A percentile compares a stretch with the other conserved stretches of the same genome.
phyloP scores from a whole-genome alignment of 2,113 vertebrate species.

The Gadus chalcogrammus region DNA sequence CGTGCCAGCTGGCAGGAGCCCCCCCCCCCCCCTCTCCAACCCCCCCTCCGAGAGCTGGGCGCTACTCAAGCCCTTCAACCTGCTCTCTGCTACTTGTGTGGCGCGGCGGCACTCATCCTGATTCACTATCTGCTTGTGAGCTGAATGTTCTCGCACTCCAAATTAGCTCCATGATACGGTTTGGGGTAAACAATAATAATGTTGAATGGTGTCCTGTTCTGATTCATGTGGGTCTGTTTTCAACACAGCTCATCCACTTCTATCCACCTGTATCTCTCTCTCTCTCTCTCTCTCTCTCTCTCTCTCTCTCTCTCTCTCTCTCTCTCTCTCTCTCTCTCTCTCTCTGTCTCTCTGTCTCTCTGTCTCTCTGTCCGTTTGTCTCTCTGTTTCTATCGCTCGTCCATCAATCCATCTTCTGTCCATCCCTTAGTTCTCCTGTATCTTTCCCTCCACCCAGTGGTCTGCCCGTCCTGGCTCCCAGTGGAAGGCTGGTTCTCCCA shows the following conservation, averaged over 20 bases:
- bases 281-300: no score
- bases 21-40: constrained; percentile 7
- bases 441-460: no score
- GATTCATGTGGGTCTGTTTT: constrained; percentile 40
- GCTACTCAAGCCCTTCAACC: constrained; percentile 12
- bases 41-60: constrained; percentile 16
- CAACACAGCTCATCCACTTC: constrained; percentile 21
- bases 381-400: no score
- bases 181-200: constrained; percentile 35
- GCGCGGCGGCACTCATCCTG: constrained; percentile 23
- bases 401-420: no score
- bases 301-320: no score
- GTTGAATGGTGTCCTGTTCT: constrained; percentile 2
- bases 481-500: no score
- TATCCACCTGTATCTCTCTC: no score
- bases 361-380: no score
- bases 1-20: constrained; percentile 37
- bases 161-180: constrained; percentile 18
- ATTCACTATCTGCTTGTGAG: constrained; percentile 45
- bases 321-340: no score
- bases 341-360: no score
- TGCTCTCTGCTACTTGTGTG: constrained; percentile 33
- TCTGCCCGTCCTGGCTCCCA: no score
- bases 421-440: no score
- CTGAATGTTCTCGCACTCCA: constrained; percentile 33